Base-by-base conservation (phyloP, 2,797 vertebrate genomes). In the Saxicola maurus region DNA sequence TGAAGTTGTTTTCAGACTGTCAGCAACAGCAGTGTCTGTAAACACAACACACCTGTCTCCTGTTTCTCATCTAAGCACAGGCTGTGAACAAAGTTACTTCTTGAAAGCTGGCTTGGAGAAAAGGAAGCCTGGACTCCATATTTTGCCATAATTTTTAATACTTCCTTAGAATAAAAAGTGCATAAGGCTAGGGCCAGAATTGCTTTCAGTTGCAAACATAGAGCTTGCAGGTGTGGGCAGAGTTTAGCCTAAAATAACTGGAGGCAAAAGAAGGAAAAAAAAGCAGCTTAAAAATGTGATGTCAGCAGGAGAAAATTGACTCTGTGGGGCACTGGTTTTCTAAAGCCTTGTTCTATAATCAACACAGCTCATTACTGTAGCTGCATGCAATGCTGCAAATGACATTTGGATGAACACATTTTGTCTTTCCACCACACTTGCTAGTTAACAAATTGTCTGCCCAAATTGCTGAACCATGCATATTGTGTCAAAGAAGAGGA, bases 221-320 rank as follows among this genome's bases (percentile, higher is more conserved):
- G 20, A 69, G 56, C 69, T 80, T 87, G 93, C 88, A 92, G 84
- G 84, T 91, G 91, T 72, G 37, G 62, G 55, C 51, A 93, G 65
- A 80, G 46, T 77, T 92, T 74, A 82, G 75, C 49, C 43, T 77
- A 71, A 92, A 95, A 92, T 86, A 94, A 84, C 46, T 57, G n/a
- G 42, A 92, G 48, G 61, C 23, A 85, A 87, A 91, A 88, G 57
- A 84, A 82, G 61, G 62, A 3, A 48, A 62, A 53, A 69, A 89
- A 71, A 33, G 5, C 30, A 31, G n/a, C 43, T 90, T 91, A 72
- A 85, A 95, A 90, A 78, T 81, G 31, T 80, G 42, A 67, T 93
- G 65, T 85, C 90, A 94, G 84, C 82, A 75, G 72, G 86, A 85
- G 61, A 94, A 93, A 92, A 94, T 81, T 76, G 52, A 31, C 88